A percentile compares a stretch with the other conserved stretches of the same genome.
Evolutionary conservation across 2,113 vertebrate species (phyloP).

Genomic region (Malurus melanocephalus): DNA sequence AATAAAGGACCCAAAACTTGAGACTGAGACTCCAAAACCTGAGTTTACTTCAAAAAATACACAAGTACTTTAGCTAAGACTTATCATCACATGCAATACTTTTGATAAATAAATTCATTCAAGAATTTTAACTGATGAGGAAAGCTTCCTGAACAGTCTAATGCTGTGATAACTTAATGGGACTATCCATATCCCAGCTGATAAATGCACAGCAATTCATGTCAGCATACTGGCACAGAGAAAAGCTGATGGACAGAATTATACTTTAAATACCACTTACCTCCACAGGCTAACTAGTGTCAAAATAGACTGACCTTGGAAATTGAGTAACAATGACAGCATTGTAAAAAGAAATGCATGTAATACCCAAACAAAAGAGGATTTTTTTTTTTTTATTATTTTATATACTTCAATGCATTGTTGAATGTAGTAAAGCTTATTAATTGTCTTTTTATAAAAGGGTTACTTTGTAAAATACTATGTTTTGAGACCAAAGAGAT

Average conservation of each 20-base stretch:
- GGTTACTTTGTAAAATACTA: neutral
- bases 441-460: neutral
- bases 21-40: neutral
- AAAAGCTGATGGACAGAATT: neutral
- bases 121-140: neutral
- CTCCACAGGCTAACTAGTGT: neutral
- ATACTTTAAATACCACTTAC: constrained; percentile 1
- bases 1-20: neutral
- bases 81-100: neutral
- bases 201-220: constrained; percentile 22
- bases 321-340: neutral
- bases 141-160: neutral
- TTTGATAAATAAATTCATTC: neutral
- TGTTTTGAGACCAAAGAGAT: neutral
- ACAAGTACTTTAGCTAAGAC: neutral
- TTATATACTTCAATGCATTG: neutral
- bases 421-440: neutral
- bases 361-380: neutral
- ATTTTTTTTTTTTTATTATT: neutral
- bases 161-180: constrained; percentile 6
- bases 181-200: constrained; percentile 1
- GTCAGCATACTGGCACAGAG: neutral
- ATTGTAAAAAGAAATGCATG: neutral
- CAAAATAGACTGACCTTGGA: neutral
- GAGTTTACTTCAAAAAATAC: neutral